Conservation (phyloP, 2,888 invertebrate species). For the Plebejus melissa region DNA sequence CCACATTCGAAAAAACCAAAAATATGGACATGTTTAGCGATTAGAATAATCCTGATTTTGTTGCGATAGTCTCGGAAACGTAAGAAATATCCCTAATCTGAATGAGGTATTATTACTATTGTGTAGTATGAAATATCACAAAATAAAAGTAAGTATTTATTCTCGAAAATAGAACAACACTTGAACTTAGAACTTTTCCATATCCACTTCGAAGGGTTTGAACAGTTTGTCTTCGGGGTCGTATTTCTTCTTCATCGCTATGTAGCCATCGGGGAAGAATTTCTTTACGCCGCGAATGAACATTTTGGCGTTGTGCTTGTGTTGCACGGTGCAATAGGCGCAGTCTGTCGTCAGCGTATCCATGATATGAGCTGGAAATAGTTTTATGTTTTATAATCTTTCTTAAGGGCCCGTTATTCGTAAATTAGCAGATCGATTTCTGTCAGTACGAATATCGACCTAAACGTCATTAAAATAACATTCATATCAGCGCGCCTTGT, state of each 20-base stretch:
- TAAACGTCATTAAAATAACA: no score
- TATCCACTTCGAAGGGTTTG: not conserved
- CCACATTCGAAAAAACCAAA: not conserved
- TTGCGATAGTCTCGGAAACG: not conserved
- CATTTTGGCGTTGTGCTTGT: constrained; percentile 23
- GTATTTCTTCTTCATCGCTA: constrained; percentile 1
- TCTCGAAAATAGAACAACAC: not conserved
- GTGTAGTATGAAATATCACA: not conserved
- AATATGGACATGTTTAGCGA: not conserved
- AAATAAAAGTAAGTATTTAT: not conserved
- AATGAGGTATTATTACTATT: not conserved
- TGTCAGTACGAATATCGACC: no score
- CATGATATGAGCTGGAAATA: constrained; percentile 17
- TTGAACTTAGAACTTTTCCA: not conserved
- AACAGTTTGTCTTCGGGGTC: constrained; percentile 17
- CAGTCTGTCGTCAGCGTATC: constrained; percentile 4
- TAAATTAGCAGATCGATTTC: no score
- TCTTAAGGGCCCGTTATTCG: no score
- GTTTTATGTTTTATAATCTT: not conserved
- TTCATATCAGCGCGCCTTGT: no score
- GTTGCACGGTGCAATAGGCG: constrained; percentile 10
- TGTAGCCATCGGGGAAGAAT: constrained; percentile 4
- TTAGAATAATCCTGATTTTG: not conserved
- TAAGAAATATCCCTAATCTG: not conserved
- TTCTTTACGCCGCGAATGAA: constrained; percentile 5